Evolutionary conservation across 2,113 vertebrate genomes (phyloP).

Genomic region (Gasterosteus aculeatus): DNA sequence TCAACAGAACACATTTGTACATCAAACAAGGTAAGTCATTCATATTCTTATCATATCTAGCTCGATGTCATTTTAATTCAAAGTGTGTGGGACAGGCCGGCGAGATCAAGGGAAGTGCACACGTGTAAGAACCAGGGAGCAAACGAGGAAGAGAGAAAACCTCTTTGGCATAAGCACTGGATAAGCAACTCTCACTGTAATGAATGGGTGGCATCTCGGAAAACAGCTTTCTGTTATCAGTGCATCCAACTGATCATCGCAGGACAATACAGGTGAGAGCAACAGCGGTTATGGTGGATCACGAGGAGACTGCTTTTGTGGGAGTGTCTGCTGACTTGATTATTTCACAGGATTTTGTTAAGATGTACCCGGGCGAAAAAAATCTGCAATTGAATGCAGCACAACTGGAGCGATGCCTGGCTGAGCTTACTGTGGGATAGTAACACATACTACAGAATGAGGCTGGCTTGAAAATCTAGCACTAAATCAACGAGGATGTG

Average conservation of each 20-base stretch:
- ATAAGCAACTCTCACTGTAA: not conserved
- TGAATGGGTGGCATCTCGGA: not conserved
- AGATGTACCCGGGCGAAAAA: not conserved
- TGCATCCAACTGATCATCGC: not conserved
- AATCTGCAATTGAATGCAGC: constrained; percentile 17
- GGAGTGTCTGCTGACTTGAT: constrained; percentile 19
- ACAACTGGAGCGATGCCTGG: constrained; percentile 10
- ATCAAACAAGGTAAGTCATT: not conserved
- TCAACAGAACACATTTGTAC: not conserved
- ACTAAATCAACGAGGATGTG: constrained; percentile 1
- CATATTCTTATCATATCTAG: not conserved
- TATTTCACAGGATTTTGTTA: constrained; percentile 18
- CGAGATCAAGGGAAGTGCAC: not conserved
- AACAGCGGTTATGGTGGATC: not conserved
- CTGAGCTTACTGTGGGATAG: not conserved
- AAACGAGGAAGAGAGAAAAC: not conserved
- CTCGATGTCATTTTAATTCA: not conserved
- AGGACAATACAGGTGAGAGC: not conserved
- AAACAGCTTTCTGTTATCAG: not conserved
- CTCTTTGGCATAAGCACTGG: not conserved
- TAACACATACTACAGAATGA: constrained; percentile 2
- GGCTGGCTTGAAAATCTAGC: not conserved
- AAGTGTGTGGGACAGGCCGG: not conserved
- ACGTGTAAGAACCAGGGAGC: not conserved
- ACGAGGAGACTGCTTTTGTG: not conserved